Evolutionary conservation across 2,113 vertebrate genomes (phyloP), one percentile per base, ranked within the genome.

Genomic region (Trematocara unimaculatum): DNA sequence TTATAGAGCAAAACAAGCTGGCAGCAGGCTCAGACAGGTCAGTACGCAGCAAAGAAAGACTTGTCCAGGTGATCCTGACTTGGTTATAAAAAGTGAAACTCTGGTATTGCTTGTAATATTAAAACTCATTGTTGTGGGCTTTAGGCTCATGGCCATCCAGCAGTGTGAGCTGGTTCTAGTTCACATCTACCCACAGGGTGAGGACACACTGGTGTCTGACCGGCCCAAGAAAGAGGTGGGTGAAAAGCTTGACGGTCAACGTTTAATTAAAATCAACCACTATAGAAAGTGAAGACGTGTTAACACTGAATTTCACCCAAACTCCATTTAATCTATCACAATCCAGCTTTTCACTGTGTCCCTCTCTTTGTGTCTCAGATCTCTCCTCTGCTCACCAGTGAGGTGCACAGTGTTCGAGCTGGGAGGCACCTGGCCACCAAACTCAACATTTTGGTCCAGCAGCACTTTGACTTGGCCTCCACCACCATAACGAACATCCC

Each of bases 401-500:
- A 99, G 93, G 99, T 99, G 26, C 98, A 99, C 94, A 99, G 98
- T 81, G 98, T 99, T 58, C 98, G 98, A 14, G 98, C 99, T 1
- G 99, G 99, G 67, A 93, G 98, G 11, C 98, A 99, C 93, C 95
- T 99, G 77, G 97, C 98, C 87, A 97, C 97, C 77, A 99, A 99
- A 93, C 95, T 99, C 84, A 99, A 99, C 87, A 96, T 99, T 92
- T 95, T 99, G 86, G 99, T 99, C n/a, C 99, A 99, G 87, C 98
- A 98, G 38, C 98, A 99, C 96, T 99, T 99, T 78, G 98, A 99
- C 95, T 93, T 99, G 96, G 97, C 99, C 82, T 99, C 98, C 82
- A 99, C 99, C 91, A 99, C 98, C 51, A 99, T 99, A 92, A 99
- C 99, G 20, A 99, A 99, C 96, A 99, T 99, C 93, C 99, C 99